phyloP scores from a whole-genome alignment of 2,888 invertebrate species.

The Vesta saturnalis region DNA sequence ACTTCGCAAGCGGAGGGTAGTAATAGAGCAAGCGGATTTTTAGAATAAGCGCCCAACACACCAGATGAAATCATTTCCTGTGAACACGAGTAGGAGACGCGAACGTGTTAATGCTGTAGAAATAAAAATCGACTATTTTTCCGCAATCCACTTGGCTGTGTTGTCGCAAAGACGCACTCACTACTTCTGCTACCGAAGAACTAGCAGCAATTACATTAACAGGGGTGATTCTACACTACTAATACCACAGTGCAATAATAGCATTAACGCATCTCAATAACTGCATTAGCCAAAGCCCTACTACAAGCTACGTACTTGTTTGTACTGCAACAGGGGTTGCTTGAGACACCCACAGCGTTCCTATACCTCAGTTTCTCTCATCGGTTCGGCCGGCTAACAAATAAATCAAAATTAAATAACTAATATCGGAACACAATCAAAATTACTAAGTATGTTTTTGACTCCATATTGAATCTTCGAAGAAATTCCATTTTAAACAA shows the following conservation, averaged over 20 bases:
- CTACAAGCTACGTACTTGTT: slow-evolving; percentile 70
- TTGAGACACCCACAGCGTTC: slow-evolving; percentile 67
- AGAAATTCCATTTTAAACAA: slow-evolving; percentile 21
- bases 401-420: slow-evolving; percentile 62
- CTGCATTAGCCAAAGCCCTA: slow-evolving; percentile 60
- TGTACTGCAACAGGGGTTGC: slow-evolving; percentile 69
- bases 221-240: slow-evolving; percentile 59
- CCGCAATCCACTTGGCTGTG: slow-evolving; percentile 57
- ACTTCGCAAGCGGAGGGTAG: slow-evolving; percentile 24
- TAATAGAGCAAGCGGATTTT: slow-evolving; percentile 21
- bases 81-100: slow-evolving; percentile 1
- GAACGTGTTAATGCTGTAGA: not conserved
- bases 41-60: slow-evolving; percentile 33
- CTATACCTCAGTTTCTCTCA: slow-evolving; percentile 81
- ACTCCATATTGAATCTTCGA: slow-evolving; percentile 26
- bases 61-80: slow-evolving; percentile 21
- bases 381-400: slow-evolving; percentile 78
- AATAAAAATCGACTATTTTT: too few relatives aligned
- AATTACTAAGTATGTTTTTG: slow-evolving; percentile 28
- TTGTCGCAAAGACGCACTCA: slow-evolving; percentile 55
- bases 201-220: slow-evolving; percentile 51
- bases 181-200: slow-evolving; percentile 41
- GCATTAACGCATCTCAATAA: slow-evolving; percentile 58
- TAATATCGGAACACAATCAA: slow-evolving; percentile 23
- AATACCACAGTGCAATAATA: slow-evolving; percentile 61